These are phyloP conservation scores for Drosophila kurseongensis DNA, from an alignment of 1,140 invertebrate species.

Conservation along the genomic window DNA sequence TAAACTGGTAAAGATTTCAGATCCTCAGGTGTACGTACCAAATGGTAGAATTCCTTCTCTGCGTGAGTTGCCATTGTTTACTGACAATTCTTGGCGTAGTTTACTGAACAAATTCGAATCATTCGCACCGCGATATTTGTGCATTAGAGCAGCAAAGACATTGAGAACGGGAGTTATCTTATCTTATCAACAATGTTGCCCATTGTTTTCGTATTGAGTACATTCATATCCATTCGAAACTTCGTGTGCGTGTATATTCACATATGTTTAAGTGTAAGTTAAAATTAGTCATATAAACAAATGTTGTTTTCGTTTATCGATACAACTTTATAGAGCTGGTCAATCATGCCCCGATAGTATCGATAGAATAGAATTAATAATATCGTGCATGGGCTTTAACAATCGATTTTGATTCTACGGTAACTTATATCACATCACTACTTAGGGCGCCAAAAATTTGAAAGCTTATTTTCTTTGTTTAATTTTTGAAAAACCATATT, in stretches of 20 bases:
- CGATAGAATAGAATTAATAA: neutral
- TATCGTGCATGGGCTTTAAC: neutral
- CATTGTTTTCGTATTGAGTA: constrained; percentile 38
- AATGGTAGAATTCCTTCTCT: constrained; percentile 50
- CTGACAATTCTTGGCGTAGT: constrained; percentile 17
- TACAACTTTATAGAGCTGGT: constrained; percentile 7
- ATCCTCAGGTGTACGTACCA: constrained; percentile 32
- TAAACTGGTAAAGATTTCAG: neutral
- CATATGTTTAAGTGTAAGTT: constrained; percentile 8
- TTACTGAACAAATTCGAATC: constrained; percentile 38
- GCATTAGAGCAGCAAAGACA: constrained; percentile 24
- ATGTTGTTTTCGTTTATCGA: constrained; percentile 26
- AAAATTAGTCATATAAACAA: constrained; percentile 41
- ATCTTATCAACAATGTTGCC: constrained; percentile 47
- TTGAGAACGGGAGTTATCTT: constrained; percentile 35
- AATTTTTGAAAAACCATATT: too few relatives aligned
- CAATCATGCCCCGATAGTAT: neutral
- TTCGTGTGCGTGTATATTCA: constrained; percentile 2
- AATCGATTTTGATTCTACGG: neutral
- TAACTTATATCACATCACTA: neutral
- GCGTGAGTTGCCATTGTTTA: constrained; percentile 55
- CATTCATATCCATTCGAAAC: constrained; percentile 27
- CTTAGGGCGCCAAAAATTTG: constrained; percentile 5
- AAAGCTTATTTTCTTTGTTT: neutral
- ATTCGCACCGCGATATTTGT: constrained; percentile 32